phyloP scores from a whole-genome alignment of 2,797 vertebrate genomes.

The Ptychadena robeensis region DNA sequence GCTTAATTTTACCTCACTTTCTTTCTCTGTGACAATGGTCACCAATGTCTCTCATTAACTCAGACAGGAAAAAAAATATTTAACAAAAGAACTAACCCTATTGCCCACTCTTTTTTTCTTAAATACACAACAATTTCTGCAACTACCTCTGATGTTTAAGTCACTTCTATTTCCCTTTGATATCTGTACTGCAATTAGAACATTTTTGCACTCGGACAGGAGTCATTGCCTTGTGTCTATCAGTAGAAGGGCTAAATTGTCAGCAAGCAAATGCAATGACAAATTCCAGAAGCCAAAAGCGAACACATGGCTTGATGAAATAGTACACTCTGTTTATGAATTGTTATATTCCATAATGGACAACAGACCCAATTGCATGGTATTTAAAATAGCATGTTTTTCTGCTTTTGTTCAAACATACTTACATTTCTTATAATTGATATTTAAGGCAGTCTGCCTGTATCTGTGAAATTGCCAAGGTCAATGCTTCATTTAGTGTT shows the following conservation, averaged over 20 bases:
- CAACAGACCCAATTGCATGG: not conserved
- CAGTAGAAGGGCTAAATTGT: conserved; percentile 14
- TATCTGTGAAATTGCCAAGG: too few species aligned
- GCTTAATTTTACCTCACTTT: too few species aligned
- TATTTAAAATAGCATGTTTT: not conserved
- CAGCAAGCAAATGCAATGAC: conserved; percentile 23
- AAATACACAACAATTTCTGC: too few species aligned
- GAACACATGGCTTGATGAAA: conserved; percentile 38
- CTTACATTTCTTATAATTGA: too few species aligned
- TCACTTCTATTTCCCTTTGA: conserved; percentile 20
- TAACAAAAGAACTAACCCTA: too few species aligned
- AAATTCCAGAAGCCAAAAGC: conserved; percentile 18
- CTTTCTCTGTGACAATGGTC: too few species aligned
- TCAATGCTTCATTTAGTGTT: not conserved
- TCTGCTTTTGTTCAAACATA: too few species aligned
- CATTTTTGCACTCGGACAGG: not conserved
- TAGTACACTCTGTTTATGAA: conserved; percentile 2
- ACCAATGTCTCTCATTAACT: too few species aligned
- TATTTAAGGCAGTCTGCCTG: too few species aligned
- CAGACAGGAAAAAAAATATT: too few species aligned
- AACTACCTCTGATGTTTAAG: not conserved
- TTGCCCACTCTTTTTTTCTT: too few species aligned
- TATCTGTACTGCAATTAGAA: not conserved
- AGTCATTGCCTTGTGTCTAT: conserved; percentile 26
- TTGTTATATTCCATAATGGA: not conserved